Percentiles rank a stretch among this genome's conserved stretches.
Evolutionary conservation across 2,888 invertebrate species (phyloP).

Genomic region (Drosophila kuntzei): DNA sequence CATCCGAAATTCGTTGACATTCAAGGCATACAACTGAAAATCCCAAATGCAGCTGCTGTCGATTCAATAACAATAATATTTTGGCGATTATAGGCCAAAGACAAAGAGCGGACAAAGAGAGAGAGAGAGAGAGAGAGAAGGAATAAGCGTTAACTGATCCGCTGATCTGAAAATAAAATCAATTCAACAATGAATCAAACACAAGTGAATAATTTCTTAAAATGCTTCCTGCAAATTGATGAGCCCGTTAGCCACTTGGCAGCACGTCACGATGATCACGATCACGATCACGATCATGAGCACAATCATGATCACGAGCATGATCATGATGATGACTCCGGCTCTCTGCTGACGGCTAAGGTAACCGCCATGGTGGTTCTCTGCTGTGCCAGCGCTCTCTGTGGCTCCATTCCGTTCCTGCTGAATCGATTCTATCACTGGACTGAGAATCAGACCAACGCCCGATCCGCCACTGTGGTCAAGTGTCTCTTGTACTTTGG

Average conservation of each 20-base stretch:
- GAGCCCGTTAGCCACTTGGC: slow-evolving; percentile 61
- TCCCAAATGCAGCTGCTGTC: slow-evolving; percentile 44
- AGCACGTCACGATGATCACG: slow-evolving; percentile 48
- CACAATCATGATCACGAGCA: slow-evolving; percentile 48
- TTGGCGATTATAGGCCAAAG: slow-evolving; percentile 61
- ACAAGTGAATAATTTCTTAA: slow-evolving; percentile 73
- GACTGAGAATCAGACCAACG: slow-evolving; percentile 85
- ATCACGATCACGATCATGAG: slow-evolving; percentile 41
- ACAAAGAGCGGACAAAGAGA: slow-evolving; percentile 17
- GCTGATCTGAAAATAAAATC: slow-evolving; percentile 22
- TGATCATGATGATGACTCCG: slow-evolving; percentile 70
- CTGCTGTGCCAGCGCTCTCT: slow-evolving; percentile 90
- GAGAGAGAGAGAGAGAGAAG: slow-evolving; percentile 13
- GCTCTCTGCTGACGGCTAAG: slow-evolving; percentile 89
- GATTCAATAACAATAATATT: slow-evolving; percentile 40
- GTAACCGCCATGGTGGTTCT: slow-evolving; percentile 92
- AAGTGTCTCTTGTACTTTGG: slow-evolving; percentile 91
- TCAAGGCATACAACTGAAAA: slow-evolving; percentile 25
- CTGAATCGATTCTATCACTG: slow-evolving; percentile 89
- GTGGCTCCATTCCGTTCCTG: slow-evolving; percentile 91
- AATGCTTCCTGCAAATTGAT: slow-evolving; percentile 79
- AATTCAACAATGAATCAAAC: slow-evolving; percentile 70
- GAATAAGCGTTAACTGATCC: slow-evolving; percentile 9
- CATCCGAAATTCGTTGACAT: slow-evolving; percentile 28
- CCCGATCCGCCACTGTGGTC: slow-evolving; percentile 86